Evolutionary conservation across 2,797 vertebrate species (phyloP).

Genomic region (Otolemur crassicaudatus): DNA sequence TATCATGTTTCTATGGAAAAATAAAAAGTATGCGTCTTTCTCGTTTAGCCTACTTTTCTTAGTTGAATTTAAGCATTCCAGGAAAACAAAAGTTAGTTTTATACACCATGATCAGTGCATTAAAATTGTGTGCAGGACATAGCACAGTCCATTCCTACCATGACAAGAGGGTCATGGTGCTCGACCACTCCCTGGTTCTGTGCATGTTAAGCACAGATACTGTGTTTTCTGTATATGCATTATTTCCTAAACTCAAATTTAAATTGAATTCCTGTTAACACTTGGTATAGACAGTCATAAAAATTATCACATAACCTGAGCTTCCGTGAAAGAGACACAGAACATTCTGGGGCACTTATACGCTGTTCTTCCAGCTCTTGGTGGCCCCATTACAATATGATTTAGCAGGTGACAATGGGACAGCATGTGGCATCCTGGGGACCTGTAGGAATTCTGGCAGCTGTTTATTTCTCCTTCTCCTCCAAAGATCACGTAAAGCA

Average conservation of each 20-base stretch:
- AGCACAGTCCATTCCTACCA: accelerated
- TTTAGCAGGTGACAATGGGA: too few relatives aligned
- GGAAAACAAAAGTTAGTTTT: background rate
- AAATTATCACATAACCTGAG: background rate
- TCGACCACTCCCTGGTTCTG: background rate
- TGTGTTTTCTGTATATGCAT: background rate
- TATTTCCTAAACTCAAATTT: background rate
- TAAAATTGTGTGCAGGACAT: background rate
- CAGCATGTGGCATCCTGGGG: background rate
- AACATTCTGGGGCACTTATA: background rate
- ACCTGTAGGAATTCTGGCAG: too few relatives aligned
- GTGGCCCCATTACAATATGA: accelerated
- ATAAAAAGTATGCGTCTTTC: background rate
- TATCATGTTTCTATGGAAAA: background rate
- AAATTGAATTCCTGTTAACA: background rate
- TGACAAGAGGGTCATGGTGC: background rate
- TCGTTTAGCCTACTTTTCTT: background rate
- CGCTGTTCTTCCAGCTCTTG: accelerated
- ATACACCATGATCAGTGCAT: too few relatives aligned
- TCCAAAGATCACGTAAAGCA: too few relatives aligned
- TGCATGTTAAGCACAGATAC: background rate
- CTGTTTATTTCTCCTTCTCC: background rate
- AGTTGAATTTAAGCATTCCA: background rate
- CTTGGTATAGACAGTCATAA: background rate
- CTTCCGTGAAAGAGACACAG: background rate